Evolutionary conservation across 1,140 invertebrate species (phyloP), one percentile per base, ranked within the genome.

Genomic region (Teleopsis dalmanni): DNA sequence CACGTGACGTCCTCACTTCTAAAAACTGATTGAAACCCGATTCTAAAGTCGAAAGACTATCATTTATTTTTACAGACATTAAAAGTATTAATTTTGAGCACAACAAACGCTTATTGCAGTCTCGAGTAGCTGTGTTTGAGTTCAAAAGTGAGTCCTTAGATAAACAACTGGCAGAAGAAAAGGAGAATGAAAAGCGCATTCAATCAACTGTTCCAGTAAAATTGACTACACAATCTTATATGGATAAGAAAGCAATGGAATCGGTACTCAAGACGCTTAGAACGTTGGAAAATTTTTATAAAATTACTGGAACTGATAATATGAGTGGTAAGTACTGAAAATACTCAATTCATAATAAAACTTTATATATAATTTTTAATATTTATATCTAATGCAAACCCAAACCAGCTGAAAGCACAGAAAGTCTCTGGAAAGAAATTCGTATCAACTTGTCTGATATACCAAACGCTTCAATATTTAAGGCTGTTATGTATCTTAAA

Each of bases 241-340:
- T 57, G 25, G 65, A 68, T 40, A 54, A 41, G 23, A 26, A 53
- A 6, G 62, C 65, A 1, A 25, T 22, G 1, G 53, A 56, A 5
- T 58, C 52, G 0, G 59, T 68, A n/a, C 53, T 60, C 11, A 45
- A 57, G 42, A 62, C 65, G 0, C 40, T 65, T 1, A 62, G 57
- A 21, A 57, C 63, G 46, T 47, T 68, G 6, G 59, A 60, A 16
- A 43, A 51, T 14, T 68, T 64, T 18, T 68, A 68, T 25, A 47
- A 0, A 53, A 64, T 19, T 57, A 53, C 25, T 41, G 44, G 22
- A 46, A 42, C 21, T 52, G 51, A 11, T 14, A 36, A 37, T 33
- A 48, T 5, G 13, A 54, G 44, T 34, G 37, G 52, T 53, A 47
- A 47, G 48, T 42, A n/a, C 18, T 16, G 19, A 6, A 33, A 34